Percentiles rank a stretch among this genome's conserved stretches.
Conservation (phyloP, 1,140 invertebrate species). For the Zaprionus taronus region DNA sequence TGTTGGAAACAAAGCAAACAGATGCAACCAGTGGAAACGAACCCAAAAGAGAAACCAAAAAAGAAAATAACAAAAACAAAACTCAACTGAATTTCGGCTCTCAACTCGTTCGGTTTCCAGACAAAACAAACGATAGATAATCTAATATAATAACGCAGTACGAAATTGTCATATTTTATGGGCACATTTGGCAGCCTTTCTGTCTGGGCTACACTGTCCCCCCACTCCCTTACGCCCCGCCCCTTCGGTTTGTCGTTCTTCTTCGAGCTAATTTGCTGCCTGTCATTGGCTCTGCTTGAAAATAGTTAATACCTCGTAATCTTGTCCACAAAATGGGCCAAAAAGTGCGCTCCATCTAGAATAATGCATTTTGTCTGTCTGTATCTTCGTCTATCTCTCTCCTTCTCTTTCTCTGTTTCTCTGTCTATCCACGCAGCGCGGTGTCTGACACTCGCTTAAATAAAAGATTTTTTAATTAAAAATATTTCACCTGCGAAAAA, state of each 20-base stretch:
- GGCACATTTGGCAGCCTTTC: slow-evolving; percentile 2
- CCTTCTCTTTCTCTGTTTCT: not conserved
- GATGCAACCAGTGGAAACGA: slow-evolving; percentile 1
- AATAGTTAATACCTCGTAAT: slow-evolving; percentile 55
- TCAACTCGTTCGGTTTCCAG: slow-evolving; percentile 12
- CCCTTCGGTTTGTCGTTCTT: not conserved
- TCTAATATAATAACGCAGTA: slow-evolving; percentile 16
- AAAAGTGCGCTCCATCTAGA: slow-evolving; percentile 3
- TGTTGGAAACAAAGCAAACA: not conserved
- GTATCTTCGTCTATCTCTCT: not conserved
- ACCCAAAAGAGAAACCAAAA: not conserved
- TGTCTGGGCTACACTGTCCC: not conserved
- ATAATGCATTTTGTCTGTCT: slow-evolving; percentile 42
- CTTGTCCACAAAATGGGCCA: slow-evolving; percentile 3
- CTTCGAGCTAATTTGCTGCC: slow-evolving; percentile 26
- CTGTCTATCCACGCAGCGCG: slow-evolving; percentile 13
- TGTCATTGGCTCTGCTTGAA: slow-evolving; percentile 14
- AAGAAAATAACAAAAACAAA: not conserved
- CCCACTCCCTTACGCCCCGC: not conserved
- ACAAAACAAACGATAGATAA: slow-evolving; percentile 32
- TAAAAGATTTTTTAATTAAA: slow-evolving; percentile 82
- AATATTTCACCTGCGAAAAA: slow-evolving; percentile 76
- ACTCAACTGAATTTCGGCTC: slow-evolving; percentile 17
- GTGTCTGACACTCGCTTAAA: slow-evolving; percentile 70
- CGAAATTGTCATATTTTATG: slow-evolving; percentile 32